These are phyloP conservation scores for Calyptommatus sinebrachiatus DNA, from an alignment of 2,113 vertebrate species.

Conservation along the genomic window DNA sequence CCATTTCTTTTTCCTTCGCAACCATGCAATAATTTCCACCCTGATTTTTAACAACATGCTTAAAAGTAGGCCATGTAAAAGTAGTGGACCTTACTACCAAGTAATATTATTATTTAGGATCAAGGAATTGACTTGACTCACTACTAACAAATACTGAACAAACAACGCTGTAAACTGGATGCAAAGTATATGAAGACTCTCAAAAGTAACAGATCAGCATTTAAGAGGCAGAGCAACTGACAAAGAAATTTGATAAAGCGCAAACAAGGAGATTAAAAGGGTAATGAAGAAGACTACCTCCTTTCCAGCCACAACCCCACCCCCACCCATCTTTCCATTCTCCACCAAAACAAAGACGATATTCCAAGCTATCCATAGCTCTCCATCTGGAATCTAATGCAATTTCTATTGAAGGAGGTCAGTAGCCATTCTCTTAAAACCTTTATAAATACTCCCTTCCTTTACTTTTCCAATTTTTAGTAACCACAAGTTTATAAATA, in stretches of 20 bases:
- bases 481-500: slow-evolving; percentile 32
- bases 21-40: slow-evolving; percentile 30
- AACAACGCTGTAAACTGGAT: slow-evolving; percentile 4
- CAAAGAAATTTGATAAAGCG: slow-evolving; percentile 44
- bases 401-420: slow-evolving; percentile 43
- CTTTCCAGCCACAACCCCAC: slow-evolving; percentile 19
- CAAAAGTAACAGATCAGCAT: slow-evolving; percentile 28
- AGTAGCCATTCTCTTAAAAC: slow-evolving; percentile 59
- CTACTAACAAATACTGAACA: slow-evolving; percentile 31
- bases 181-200: not conserved
- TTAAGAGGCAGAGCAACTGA: slow-evolving; percentile 37
- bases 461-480: slow-evolving; percentile 44
- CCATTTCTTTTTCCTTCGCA: slow-evolving; percentile 15
- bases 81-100: slow-evolving; percentile 8
- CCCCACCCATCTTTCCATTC: slow-evolving; percentile 7
- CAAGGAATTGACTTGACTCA: not conserved
- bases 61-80: not conserved
- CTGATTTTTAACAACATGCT: slow-evolving; percentile 17
- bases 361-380: slow-evolving; percentile 14
- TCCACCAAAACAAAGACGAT: slow-evolving; percentile 50
- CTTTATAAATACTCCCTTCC: slow-evolving; percentile 59
- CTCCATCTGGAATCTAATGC: slow-evolving; percentile 38
- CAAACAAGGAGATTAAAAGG: slow-evolving; percentile 55
- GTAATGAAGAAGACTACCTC: slow-evolving; percentile 59
- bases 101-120: not conserved